Percentiles rank a stretch among this genome's conserved stretches.
These are phyloP conservation scores for Silvanus unidentatus DNA, from an alignment of 2,888 invertebrate genomes.

Conservation along the genomic window DNA sequence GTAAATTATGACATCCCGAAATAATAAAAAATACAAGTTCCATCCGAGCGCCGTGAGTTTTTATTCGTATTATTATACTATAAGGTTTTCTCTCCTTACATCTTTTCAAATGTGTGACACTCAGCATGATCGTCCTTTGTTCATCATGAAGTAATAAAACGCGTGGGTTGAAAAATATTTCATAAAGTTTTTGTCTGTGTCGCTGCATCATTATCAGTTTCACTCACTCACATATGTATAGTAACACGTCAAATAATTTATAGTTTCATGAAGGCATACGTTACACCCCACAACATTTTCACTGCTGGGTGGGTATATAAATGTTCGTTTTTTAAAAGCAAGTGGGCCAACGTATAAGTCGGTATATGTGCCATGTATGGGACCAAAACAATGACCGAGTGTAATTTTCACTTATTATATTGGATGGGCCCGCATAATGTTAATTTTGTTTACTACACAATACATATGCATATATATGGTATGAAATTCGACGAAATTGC, in stretches of 20 bases:
- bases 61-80: constrained; percentile 1
- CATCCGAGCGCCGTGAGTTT: constrained; percentile 1
- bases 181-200: constrained; percentile 8
- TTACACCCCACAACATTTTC: constrained; percentile 20
- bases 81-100: neutral
- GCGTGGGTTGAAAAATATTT: constrained; percentile 13
- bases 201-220: constrained; percentile 12
- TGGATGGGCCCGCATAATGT: too few species aligned
- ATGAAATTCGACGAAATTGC: too few species aligned
- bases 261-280: constrained; percentile 25
- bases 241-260: constrained; percentile 22
- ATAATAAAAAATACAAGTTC: constrained; percentile 10
- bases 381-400: constrained; percentile 15
- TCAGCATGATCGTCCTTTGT: constrained; percentile 12
- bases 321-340: constrained; percentile 20
- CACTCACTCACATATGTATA: constrained; percentile 8
- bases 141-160: constrained; percentile 10
- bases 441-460: too few species aligned
- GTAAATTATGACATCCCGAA: constrained; percentile 12
- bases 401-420: too few species aligned
- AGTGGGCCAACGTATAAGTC: constrained; percentile 12
- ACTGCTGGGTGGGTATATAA: constrained; percentile 15
- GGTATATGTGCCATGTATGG: constrained; percentile 14
- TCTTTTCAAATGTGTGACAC: constrained; percentile 10
- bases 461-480: too few species aligned